Percentiles rank a stretch among this genome's conserved stretches.
phyloP scores from a whole-genome alignment of 2,797 vertebrate species.

The Enteromius afrohamiltoni region DNA sequence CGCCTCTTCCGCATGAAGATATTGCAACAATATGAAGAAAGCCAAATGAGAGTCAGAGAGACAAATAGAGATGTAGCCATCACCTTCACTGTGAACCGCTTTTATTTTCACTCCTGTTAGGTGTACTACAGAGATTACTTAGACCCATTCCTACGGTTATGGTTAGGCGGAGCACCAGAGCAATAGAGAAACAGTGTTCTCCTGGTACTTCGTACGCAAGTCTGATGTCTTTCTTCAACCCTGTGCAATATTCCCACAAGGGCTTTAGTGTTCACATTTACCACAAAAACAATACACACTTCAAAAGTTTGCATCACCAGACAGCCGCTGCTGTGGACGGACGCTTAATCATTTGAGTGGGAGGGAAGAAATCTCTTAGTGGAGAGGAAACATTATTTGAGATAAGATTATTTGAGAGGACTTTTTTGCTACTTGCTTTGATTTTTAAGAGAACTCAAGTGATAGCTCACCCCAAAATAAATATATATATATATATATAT shows the following conservation, averaged over 20 bases:
- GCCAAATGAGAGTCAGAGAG: constrained; percentile 30
- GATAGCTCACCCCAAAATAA: constrained; percentile 1
- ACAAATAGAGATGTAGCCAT: constrained; percentile 47
- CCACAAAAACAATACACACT: constrained; percentile 40
- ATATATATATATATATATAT: not conserved
- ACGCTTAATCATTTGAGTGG: constrained; percentile 52
- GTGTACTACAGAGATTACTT: constrained; percentile 57
- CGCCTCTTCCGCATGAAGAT: constrained; percentile 50
- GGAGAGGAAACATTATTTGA: constrained; percentile 25
- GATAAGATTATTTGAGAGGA: constrained; percentile 38
- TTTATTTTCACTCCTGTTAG: constrained; percentile 55
- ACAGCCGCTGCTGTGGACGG: constrained; percentile 29
- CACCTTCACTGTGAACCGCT: constrained; percentile 58
- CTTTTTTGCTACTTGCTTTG: constrained; percentile 17
- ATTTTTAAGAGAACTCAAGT: not conserved
- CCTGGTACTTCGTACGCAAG: constrained; percentile 50
- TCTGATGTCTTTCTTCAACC: constrained; percentile 53
- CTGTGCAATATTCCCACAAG: constrained; percentile 52
- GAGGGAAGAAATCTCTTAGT: constrained; percentile 45
- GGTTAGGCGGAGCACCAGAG: constrained; percentile 57
- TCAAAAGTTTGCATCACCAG: constrained; percentile 48
- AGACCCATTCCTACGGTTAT: constrained; percentile 56
- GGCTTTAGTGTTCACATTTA: constrained; percentile 53
- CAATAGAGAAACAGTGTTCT: constrained; percentile 57
- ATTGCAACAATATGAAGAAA: constrained; percentile 42